Evolutionary conservation across 1,140 invertebrate species (phyloP), one percentile per base, ranked within the genome.

Genomic region (Sycophila sp.): DNA sequence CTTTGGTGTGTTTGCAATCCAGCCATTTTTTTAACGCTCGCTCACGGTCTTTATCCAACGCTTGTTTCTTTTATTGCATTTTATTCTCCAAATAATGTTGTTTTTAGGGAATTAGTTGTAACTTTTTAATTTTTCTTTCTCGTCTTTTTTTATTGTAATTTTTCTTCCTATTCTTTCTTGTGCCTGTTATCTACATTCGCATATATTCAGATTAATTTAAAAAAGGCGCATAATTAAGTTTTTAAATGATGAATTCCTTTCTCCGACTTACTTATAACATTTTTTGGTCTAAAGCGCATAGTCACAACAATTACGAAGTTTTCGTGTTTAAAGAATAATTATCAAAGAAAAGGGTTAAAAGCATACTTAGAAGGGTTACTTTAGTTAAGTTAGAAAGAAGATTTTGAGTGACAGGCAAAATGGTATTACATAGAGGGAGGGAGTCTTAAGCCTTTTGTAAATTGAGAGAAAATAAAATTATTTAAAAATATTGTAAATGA

Each of bases 21-120:
- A 19, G 5, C 6, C 42, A 47, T 24, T 19, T 17, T 3, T 13
- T 15, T 45, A 13, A n/a, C n/a, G 11, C n/a, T 6, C 40, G n/a
- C 19, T 19, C n/a, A 45, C 15, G 40, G 19, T 45, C 40, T 45
- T 45, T 11, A 45, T 45, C n/a, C n/a, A n/a, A n/a, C n/a, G n/a
- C n/a, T n/a, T n/a, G n/a, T n/a, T n/a, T n/a, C n/a, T 45, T 45
- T 45, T 45, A 45, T 45, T 45, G 17, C 40, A 6, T 17, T 19
- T n/a, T n/a, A n/a, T n/a, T n/a, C n/a, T n/a, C n/a, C n/a, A n/a
- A n/a, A n/a, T n/a, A n/a, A n/a, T n/a, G n/a, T n/a, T n/a, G n/a
- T n/a, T n/a, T n/a, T n/a, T n/a, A 24, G 30, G 49, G 19, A 42
- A 26, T 36, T 58, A 53, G 59, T 55, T 65, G 38, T 24, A 67